Percentiles rank a stretch among this genome's conserved stretches.
phyloP scores from a whole-genome alignment of 2,888 invertebrate species.

The Parnassius apollo region DNA sequence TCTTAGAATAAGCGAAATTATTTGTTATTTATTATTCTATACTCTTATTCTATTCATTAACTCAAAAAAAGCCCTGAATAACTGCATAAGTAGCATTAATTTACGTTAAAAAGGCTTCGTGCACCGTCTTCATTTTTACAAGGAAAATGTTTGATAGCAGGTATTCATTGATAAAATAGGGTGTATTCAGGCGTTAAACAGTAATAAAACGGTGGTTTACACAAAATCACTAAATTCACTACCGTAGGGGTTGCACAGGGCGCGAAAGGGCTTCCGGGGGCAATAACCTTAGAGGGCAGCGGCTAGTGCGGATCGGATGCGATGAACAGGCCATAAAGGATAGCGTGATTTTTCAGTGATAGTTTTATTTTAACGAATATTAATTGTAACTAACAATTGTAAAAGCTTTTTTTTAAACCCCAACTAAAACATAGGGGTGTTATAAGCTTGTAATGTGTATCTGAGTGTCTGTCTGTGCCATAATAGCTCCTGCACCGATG shows the following conservation, averaged over 20 bases:
- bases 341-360: conserved; percentile 24
- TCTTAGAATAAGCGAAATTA: too few species aligned
- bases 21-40: too few species aligned
- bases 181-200: conserved; percentile 59
- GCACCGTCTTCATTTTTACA: not conserved
- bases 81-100: too few species aligned
- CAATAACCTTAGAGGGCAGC: conserved; percentile 59
- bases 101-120: not conserved
- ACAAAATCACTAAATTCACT: conserved; percentile 32
- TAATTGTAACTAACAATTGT: conserved; percentile 4
- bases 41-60: too few species aligned
- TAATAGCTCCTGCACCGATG: too few species aligned
- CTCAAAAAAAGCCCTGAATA: too few species aligned
- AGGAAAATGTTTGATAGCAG: not conserved
- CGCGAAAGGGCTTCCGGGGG: conserved; percentile 55
- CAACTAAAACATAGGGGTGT: too few species aligned
- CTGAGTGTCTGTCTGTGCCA: too few species aligned
- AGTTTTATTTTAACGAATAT: conserved; percentile 17
- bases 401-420: too few species aligned
- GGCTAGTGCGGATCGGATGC: conserved; percentile 45
- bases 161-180: conserved; percentile 26
- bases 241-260: conserved; percentile 32
- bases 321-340: conserved; percentile 54
- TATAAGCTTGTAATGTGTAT: too few species aligned
- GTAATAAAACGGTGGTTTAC: conserved; percentile 27